A percentile compares a stretch with the other conserved stretches of the same genome.
Conservation (phyloP, 1,140 invertebrate genomes). For the Cyphomyrmex costatus region DNA sequence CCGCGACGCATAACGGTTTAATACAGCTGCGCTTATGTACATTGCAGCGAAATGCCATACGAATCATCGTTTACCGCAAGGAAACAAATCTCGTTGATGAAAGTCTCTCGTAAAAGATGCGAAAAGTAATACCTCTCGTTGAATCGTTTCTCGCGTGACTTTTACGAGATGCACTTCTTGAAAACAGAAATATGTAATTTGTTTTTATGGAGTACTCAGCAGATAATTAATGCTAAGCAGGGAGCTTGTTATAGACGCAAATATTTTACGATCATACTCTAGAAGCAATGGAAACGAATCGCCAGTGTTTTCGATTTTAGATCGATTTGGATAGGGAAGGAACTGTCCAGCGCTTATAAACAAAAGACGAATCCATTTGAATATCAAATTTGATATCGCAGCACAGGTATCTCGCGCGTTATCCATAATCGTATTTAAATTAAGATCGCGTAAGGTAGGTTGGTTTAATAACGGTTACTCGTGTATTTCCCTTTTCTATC, state of each 20-base stretch:
- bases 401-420: constrained; percentile 73
- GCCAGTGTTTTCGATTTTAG: constrained; percentile 65
- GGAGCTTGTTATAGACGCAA: background rate
- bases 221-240: constrained; percentile 7
- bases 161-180: constrained; percentile 42
- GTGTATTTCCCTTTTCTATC: constrained; percentile 29
- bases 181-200: constrained; percentile 28
- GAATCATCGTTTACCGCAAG: constrained; percentile 50
- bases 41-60: constrained; percentile 38
- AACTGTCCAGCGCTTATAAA: constrained; percentile 39
- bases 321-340: constrained; percentile 68
- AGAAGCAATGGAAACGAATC: background rate
- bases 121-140: constrained; percentile 40
- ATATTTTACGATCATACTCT: background rate
- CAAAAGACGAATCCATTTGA: constrained; percentile 83
- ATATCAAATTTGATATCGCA: constrained; percentile 85
- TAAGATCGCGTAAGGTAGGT: constrained; percentile 85
- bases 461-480: constrained; percentile 82
- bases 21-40: constrained; percentile 42
- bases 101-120: constrained; percentile 53
- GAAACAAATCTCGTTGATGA: constrained; percentile 61
- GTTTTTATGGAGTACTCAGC: background rate
- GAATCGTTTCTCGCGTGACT: constrained; percentile 22
- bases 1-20: constrained; percentile 54
- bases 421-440: constrained; percentile 87